phyloP scores from a whole-genome alignment of 2,113 vertebrate genomes.

The Bettongia penicillata region DNA sequence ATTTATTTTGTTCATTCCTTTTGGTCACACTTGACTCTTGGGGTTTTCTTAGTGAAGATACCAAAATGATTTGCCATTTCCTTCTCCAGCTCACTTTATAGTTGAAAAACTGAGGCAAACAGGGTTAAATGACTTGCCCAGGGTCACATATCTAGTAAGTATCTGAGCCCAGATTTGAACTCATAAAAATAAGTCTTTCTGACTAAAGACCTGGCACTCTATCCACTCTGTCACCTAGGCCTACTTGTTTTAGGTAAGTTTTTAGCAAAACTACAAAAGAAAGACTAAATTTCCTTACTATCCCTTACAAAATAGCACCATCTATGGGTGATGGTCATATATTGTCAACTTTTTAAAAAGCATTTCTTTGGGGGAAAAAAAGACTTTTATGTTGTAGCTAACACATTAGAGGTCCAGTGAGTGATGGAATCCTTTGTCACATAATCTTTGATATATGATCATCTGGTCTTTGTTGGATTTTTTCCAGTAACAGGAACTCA shows the following conservation, averaged over 20 bases:
- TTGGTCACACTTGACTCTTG: not conserved
- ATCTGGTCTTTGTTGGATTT: not conserved
- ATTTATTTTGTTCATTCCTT: not conserved
- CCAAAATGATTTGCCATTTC: not conserved
- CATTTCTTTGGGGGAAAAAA: not conserved
- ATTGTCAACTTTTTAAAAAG: constrained; percentile 23
- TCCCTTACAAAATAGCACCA: constrained; percentile 75
- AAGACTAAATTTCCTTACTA: not conserved
- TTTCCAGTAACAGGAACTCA: not conserved
- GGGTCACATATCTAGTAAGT: not conserved
- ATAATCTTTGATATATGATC: not conserved
- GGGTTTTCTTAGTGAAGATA: not conserved
- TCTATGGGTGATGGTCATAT: constrained; percentile 65
- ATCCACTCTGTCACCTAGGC: not conserved
- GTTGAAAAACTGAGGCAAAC: not conserved
- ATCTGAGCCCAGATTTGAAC: not conserved
- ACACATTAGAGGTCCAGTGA: not conserved
- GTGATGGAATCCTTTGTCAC: not conserved
- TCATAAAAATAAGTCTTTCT: not conserved
- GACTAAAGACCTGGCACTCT: not conserved
- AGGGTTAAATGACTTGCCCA: not conserved
- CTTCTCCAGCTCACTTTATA: not conserved
- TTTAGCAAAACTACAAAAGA: not conserved
- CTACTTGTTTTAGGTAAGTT: not conserved
- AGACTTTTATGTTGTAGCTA: not conserved